Conservation (phyloP, 2,888 invertebrate genomes). For the Caenorhabditis doughertyi region DNA sequence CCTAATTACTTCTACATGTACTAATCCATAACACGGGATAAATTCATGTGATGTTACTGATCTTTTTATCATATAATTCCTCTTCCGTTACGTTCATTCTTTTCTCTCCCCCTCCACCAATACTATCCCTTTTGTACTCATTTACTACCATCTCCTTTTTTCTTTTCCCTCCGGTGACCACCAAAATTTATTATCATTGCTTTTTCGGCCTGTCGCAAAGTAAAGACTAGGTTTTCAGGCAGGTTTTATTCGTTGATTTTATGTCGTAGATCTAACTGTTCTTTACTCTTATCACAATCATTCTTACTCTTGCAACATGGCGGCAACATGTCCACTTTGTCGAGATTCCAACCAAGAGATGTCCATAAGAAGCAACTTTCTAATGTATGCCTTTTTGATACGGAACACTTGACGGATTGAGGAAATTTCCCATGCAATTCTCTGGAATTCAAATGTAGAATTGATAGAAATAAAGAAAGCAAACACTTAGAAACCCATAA, state of each 20-base stretch:
- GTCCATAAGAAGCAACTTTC: conserved; percentile 81
- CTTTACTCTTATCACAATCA: conserved; percentile 36
- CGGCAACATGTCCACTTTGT: conserved; percentile 81
- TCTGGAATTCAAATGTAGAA: conserved; percentile 67
- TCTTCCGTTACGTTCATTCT: background rate
- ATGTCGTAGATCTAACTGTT: conserved; percentile 51
- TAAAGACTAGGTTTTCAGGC: conserved; percentile 25
- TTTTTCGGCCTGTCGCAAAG: background rate
- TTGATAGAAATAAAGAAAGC: background rate
- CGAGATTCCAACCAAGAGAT: conserved; percentile 81
- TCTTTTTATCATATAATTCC: conserved; percentile 21
- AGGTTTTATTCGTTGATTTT: conserved; percentile 51
- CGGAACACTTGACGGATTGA: conserved; percentile 80
- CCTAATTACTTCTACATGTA: background rate
- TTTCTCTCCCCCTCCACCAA: background rate
- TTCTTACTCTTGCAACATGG: conserved; percentile 80
- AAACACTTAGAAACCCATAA: conserved; percentile 7
- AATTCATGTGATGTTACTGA: conserved; percentile 20
- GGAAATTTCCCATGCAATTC: conserved; percentile 80
- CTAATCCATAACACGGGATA: too few relatives aligned
- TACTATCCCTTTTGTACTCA: conserved; percentile 14
- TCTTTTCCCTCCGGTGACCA: conserved; percentile 40
- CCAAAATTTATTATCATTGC: conserved; percentile 61
- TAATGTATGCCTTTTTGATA: conserved; percentile 79
- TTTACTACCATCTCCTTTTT: conserved; percentile 29